Conservation (phyloP, 2,888 invertebrate genomes). For the Drosophila pseudotakahashii region DNA sequence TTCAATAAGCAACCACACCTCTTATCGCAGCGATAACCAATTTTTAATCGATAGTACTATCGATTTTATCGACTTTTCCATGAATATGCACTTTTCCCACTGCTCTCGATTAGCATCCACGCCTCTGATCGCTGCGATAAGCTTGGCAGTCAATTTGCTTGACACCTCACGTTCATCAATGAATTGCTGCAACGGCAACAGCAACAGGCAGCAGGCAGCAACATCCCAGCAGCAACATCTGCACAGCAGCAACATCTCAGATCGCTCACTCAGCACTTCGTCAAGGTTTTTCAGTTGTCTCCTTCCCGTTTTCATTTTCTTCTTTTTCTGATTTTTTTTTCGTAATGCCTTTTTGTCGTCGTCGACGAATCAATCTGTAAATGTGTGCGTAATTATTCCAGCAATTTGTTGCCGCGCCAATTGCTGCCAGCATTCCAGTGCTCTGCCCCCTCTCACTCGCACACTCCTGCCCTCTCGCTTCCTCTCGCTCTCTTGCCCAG, state of each 20-base stretch:
- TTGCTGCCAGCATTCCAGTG: constrained; percentile 76
- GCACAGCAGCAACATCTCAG: constrained; percentile 18
- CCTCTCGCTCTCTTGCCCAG: background rate
- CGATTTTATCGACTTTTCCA: background rate
- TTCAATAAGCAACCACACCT: constrained; percentile 32
- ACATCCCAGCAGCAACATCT: constrained; percentile 8
- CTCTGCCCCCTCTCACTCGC: constrained; percentile 3
- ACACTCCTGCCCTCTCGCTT: background rate
- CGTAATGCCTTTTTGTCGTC: constrained; percentile 14
- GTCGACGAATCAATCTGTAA: constrained; percentile 70
- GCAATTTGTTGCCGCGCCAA: constrained; percentile 82
- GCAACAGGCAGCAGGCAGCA: constrained; percentile 16
- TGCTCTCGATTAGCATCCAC: constrained; percentile 14
- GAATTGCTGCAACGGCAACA: constrained; percentile 63
- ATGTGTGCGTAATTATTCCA: constrained; percentile 83
- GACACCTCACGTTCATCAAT: constrained; percentile 84
- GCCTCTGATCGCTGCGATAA: constrained; percentile 51
- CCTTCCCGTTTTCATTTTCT: background rate
- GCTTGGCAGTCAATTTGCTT: constrained; percentile 81
- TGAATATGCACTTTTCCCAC: background rate
- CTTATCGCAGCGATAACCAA: constrained; percentile 35
- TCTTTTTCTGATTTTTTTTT: background rate
- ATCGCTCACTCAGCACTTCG: constrained; percentile 47
- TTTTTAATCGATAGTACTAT: background rate
- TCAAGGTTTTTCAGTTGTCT: constrained; percentile 17